Percentiles rank a stretch among this genome's conserved stretches.
phyloP scores from a whole-genome alignment of 2,113 vertebrate species.

The Crotalus viridis region DNA sequence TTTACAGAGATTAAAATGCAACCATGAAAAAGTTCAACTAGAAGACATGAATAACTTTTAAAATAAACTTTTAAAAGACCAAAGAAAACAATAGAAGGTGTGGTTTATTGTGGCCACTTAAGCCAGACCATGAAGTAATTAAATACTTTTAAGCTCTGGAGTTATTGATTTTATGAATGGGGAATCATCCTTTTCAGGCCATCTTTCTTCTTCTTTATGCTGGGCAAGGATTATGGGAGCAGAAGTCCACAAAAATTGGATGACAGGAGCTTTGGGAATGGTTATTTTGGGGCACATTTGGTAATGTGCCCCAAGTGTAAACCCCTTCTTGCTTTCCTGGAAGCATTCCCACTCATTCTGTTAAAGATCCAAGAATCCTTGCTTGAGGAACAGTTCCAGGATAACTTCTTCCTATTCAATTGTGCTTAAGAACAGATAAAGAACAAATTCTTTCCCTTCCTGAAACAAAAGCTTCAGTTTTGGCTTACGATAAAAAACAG shows the following conservation, averaged over 20 bases:
- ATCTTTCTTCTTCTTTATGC: background rate
- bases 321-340: background rate
- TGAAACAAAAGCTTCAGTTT: background rate
- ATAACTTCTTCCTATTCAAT: background rate
- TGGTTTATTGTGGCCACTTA: background rate
- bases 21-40: conserved; percentile 59
- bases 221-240: background rate
- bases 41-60: conserved; percentile 51
- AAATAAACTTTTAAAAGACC: conserved; percentile 31
- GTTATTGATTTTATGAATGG: background rate
- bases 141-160: background rate
- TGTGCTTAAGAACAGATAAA: background rate
- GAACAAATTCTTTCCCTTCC: background rate
- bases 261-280: background rate
- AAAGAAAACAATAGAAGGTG: conserved; percentile 47
- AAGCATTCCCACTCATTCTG: background rate
- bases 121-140: background rate
- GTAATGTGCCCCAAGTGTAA: background rate
- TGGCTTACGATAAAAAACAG: background rate
- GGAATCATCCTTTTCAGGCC: background rate
- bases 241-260: background rate
- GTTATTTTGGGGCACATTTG: background rate
- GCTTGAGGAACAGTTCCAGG: background rate
- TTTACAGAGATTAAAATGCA: conserved; percentile 62
- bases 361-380: background rate